Conservation (phyloP, 2,797 vertebrate species). For the Aselliscus stoliczkanus region DNA sequence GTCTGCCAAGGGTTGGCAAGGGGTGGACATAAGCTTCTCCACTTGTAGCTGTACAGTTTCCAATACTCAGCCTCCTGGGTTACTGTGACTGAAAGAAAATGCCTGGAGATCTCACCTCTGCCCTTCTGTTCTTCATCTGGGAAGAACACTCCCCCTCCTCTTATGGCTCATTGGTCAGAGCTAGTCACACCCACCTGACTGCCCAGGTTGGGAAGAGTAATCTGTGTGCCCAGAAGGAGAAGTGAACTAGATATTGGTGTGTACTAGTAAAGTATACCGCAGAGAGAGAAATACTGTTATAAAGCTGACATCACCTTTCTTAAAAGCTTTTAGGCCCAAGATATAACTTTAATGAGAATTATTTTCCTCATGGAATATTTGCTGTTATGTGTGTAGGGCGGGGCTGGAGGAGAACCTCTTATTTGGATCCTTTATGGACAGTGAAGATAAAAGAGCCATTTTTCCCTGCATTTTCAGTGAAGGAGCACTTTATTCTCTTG, state of each 20-base stretch:
- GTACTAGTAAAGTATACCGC: not conserved
- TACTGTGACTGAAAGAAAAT: not conserved
- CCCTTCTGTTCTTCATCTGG: not conserved
- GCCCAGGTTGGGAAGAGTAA: not conserved
- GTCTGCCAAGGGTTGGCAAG: not conserved
- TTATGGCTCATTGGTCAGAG: not conserved
- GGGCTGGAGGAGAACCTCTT: not conserved
- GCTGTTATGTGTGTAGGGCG: not conserved
- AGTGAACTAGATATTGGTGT: not conserved
- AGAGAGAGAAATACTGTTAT: not conserved
- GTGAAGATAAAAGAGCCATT: not conserved
- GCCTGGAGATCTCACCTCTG: not conserved
- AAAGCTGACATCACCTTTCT: conserved; percentile 6
- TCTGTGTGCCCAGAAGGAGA: not conserved
- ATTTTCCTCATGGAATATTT: conserved; percentile 25
- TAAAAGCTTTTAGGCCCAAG: conserved; percentile 30
- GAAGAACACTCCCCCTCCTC: not conserved
- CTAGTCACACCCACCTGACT: not conserved
- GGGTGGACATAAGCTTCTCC: not conserved
- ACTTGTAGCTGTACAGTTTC: not conserved
- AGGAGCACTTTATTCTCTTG: not conserved
- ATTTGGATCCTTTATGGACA: not conserved
- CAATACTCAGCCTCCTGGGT: not conserved
- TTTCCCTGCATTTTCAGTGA: not conserved
- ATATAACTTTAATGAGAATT: not conserved